phyloP scores from a whole-genome alignment of 2,113 vertebrate species.

The Cettia cetti region DNA sequence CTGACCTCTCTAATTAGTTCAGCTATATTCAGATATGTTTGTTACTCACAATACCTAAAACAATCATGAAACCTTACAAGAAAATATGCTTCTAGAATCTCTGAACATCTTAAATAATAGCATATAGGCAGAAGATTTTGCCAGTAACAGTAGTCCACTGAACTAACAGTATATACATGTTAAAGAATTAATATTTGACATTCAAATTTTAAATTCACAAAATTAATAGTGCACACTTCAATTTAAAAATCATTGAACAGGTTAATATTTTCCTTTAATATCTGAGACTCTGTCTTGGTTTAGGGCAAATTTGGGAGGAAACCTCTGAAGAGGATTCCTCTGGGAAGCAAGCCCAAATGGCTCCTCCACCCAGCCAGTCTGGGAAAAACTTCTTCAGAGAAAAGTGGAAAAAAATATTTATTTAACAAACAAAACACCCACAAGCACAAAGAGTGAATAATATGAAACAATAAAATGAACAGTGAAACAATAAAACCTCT shows the following conservation, averaged over 20 bases:
- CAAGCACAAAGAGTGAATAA: too few relatives aligned
- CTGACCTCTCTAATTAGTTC: background rate
- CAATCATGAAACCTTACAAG: background rate
- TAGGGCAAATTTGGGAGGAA: too few relatives aligned
- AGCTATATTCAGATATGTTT: background rate
- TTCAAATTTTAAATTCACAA: background rate
- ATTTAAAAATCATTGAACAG: background rate
- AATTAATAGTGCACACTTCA: background rate
- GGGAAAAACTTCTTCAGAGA: too few relatives aligned
- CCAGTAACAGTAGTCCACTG: background rate
- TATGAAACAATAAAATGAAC: too few relatives aligned
- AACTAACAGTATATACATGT: background rate
- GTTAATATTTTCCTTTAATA: background rate
- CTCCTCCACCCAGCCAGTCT: too few relatives aligned
- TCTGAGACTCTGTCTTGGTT: too few relatives aligned
- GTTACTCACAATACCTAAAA: background rate
- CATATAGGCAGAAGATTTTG: background rate
- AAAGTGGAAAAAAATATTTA: too few relatives aligned
- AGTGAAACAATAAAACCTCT: too few relatives aligned
- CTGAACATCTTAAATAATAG: background rate
- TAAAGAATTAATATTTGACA: background rate
- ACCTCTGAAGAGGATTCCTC: too few relatives aligned
- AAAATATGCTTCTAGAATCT: background rate
- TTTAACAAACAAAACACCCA: too few relatives aligned
- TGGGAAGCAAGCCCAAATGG: too few relatives aligned